Percentiles rank a stretch among this genome's conserved stretches.
phyloP scores from a whole-genome alignment of 2,888 invertebrate species.

The Ormyrus rosae region DNA sequence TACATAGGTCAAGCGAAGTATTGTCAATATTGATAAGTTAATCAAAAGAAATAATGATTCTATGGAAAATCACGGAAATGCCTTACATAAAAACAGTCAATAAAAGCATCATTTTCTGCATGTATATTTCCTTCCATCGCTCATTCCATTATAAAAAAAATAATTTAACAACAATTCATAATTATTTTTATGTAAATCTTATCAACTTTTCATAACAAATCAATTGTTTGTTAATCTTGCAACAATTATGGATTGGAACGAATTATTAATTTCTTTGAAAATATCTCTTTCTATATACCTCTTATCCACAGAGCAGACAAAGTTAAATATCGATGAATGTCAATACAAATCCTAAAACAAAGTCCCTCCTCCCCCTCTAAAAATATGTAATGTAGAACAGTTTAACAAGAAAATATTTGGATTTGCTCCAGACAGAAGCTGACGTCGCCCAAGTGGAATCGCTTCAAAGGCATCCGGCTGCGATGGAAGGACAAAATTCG shows the following conservation, averaged over 20 bases:
- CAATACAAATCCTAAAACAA: no score
- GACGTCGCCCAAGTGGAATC: conserved; percentile 99
- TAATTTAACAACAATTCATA: conserved; percentile 9
- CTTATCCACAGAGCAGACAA: no score
- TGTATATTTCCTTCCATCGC: conserved; percentile 16
- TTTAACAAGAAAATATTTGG: conserved; percentile 57
- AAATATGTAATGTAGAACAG: neutral
- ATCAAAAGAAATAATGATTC: conserved; percentile 8
- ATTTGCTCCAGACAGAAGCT: conserved; percentile 92
- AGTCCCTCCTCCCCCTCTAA: no score
- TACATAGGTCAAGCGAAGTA: no score
- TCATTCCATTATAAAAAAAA: neutral
- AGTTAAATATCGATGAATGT: no score
- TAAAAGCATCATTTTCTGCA: neutral
- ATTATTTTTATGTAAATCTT: neutral
- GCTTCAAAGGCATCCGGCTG: conserved; percentile 97
- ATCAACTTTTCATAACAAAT: no score
- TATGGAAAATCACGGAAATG: conserved; percentile 28
- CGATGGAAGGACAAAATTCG: conserved; percentile 99
- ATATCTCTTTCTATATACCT: no score
- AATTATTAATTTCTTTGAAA: no score
- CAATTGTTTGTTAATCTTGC: no score
- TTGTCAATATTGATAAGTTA: conserved; percentile 2
- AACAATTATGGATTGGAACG: no score
- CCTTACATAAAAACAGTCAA: neutral